Base-by-base conservation (phyloP, 2,888 invertebrate genomes). In the Pristionchus mayeri region DNA sequence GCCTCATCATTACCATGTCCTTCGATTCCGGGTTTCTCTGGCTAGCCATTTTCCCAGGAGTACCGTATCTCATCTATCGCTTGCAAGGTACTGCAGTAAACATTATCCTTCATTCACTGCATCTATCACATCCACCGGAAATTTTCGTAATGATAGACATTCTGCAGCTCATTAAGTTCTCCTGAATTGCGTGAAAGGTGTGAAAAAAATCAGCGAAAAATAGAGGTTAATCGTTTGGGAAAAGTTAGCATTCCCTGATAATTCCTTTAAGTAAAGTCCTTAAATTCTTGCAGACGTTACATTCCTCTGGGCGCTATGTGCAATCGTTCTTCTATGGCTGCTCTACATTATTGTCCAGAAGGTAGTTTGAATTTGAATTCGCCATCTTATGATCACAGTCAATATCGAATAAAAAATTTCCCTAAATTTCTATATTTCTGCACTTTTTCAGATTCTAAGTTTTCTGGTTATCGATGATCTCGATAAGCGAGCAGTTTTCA, bases 401-500 rank as follows among this genome's bases (percentile, higher is more conserved):
- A 44, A 44, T 9, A 44, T 13, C 44, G 7, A n/a, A n/a, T n/a
- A n/a, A n/a, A n/a, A n/a, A n/a, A n/a, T n/a, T n/a, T n/a, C n/a
- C n/a, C n/a, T n/a, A n/a, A 52, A 52, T 16, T 18, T 11, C 24
- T 24, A 24, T 63, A n/a, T n/a, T n/a, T n/a, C n/a, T n/a, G n/a
- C 30, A 71, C n/a, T n/a, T 52, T 34, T n/a, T 54, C 11, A 54
- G 80, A 60, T 82, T 21, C 81, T 82, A 54, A 88, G 89, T 52
- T 71, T 63, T 11, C n/a, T 88, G 18, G 63, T 71, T 48, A 86
- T 90, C 37, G 79, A 50, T 0, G 75, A 88, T 76, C 75, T 90
- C n/a, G 21, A 71, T 0, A 87, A 85, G 27, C 87, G 85, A 57
- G 86, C 90, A 0, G 89, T 90, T 48, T 87, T 90, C 67, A 90